Evolutionary conservation across 1,140 invertebrate genomes (phyloP).

Genomic region (Rhynchophorus ferrugineus): DNA sequence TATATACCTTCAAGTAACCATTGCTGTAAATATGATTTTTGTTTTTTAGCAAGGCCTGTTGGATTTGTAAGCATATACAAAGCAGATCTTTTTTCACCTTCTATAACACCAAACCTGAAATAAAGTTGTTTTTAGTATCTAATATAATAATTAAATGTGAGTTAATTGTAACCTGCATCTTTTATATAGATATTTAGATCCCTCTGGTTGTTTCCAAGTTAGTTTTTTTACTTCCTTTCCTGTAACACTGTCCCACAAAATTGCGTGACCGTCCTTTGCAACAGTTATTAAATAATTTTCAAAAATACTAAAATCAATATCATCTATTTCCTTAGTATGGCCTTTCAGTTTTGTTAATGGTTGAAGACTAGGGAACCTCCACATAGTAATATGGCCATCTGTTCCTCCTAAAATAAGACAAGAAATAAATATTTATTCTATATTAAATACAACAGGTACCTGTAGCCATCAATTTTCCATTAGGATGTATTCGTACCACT

Average conservation of each 20-base stretch:
- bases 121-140: too few species aligned
- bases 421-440: neutral
- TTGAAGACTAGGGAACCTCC: conserved; percentile 77
- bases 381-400: conserved; percentile 80
- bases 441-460: conserved; percentile 37
- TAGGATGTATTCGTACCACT: conserved; percentile 72
- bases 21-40: conserved; percentile 62
- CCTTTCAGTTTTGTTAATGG: conserved; percentile 60
- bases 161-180: conserved; percentile 57
- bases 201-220: conserved; percentile 63
- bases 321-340: conserved; percentile 81
- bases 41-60: conserved; percentile 56
- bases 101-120: conserved; percentile 61
- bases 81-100: conserved; percentile 57
- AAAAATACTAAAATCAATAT: conserved; percentile 79
- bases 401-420: conserved; percentile 53
- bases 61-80: conserved; percentile 82
- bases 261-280: conserved; percentile 76
- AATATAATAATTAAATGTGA: neutral
- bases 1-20: conserved; percentile 60
- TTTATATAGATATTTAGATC: conserved; percentile 75
- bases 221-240: conserved; percentile 60
- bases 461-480: conserved; percentile 74
- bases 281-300: conserved; percentile 72
- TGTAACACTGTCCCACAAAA: conserved; percentile 67